A percentile compares a stretch with the other conserved stretches of the same genome.
phyloP scores from a whole-genome alignment of 2,888 invertebrate genomes.

The Brachynemurus nebulosus region DNA sequence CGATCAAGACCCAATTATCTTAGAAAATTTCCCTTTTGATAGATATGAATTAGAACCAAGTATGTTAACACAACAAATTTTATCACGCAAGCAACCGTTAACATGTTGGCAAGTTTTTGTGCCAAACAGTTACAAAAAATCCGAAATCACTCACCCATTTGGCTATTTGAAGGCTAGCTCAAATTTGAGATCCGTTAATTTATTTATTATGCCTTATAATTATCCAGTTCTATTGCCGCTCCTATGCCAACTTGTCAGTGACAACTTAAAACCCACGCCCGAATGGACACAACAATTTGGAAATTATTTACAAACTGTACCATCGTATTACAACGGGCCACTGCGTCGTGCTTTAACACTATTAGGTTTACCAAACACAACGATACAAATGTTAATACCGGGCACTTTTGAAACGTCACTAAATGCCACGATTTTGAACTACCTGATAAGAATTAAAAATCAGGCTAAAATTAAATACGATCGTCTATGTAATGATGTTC shows the following conservation, averaged over 20 bases:
- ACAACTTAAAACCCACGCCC: slow-evolving; percentile 80
- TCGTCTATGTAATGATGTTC: slow-evolving; percentile 66
- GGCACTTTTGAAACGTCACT: slow-evolving; percentile 86
- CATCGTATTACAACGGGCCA: slow-evolving; percentile 85
- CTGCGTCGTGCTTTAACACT: slow-evolving; percentile 77
- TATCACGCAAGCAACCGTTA: slow-evolving; percentile 87
- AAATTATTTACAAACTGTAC: slow-evolving; percentile 87
- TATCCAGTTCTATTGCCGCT: slow-evolving; percentile 88
- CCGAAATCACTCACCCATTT: slow-evolving; percentile 85
- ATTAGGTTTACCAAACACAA: slow-evolving; percentile 75
- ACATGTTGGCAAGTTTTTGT: slow-evolving; percentile 96
- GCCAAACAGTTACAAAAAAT: slow-evolving; percentile 80
- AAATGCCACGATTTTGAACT: slow-evolving; percentile 85
- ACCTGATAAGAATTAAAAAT: slow-evolving; percentile 89
- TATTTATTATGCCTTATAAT: slow-evolving; percentile 98
- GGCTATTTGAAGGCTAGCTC: slow-evolving; percentile 96
- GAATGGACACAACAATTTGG: slow-evolving; percentile 91
- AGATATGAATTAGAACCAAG: slow-evolving; percentile 98
- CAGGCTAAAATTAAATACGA: slow-evolving; percentile 85
- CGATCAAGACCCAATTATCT: slow-evolving; percentile 87
- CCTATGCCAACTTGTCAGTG: slow-evolving; percentile 85
- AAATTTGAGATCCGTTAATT: slow-evolving; percentile 82
- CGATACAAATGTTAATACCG: slow-evolving; percentile 74
- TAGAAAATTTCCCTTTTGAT: slow-evolving; percentile 95
- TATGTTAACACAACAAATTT: slow-evolving; percentile 87